Percentiles rank a stretch among this genome's conserved stretches.
Evolutionary conservation across 2,797 vertebrate species (phyloP).

Genomic region (Spondyliosoma cantharus): DNA sequence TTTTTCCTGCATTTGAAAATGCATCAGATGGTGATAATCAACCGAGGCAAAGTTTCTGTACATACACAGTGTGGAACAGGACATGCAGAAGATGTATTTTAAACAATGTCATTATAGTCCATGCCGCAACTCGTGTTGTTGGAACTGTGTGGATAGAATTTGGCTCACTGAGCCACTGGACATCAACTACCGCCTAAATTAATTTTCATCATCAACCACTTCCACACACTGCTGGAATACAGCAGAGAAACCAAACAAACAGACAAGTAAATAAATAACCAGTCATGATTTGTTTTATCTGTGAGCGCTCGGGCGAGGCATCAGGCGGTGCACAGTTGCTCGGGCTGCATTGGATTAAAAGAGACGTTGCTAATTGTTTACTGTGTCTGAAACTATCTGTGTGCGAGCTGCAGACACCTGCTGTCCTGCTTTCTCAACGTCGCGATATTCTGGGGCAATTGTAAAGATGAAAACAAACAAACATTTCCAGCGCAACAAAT

Average conservation of each 20-base stretch:
- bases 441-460: not conserved
- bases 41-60: slow-evolving; percentile 4
- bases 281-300: slow-evolving; percentile 54
- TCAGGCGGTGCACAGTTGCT: slow-evolving; percentile 31
- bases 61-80: not conserved
- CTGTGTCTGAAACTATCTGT: slow-evolving; percentile 20
- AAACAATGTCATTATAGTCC: slow-evolving; percentile 13
- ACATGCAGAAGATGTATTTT: not conserved
- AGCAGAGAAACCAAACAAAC: slow-evolving; percentile 52
- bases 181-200: slow-evolving; percentile 27
- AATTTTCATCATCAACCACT: slow-evolving; percentile 39
- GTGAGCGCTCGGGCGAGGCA: slow-evolving; percentile 35
- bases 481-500: slow-evolving; percentile 17
- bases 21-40: not conserved
- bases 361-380: slow-evolving; percentile 42
- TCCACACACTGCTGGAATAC: slow-evolving; percentile 22
- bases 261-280: slow-evolving; percentile 59
- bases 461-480: slow-evolving; percentile 8
- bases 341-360: slow-evolving; percentile 33
- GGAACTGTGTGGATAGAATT: slow-evolving; percentile 19
- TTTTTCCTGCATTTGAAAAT: slow-evolving; percentile 6
- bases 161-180: slow-evolving; percentile 27
- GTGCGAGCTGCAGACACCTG: slow-evolving; percentile 32
- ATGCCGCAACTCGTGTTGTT: slow-evolving; percentile 3
- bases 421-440: slow-evolving; percentile 8